Base-by-base conservation (phyloP, 1,140 invertebrate species). In the Calephelis virginiensis region DNA sequence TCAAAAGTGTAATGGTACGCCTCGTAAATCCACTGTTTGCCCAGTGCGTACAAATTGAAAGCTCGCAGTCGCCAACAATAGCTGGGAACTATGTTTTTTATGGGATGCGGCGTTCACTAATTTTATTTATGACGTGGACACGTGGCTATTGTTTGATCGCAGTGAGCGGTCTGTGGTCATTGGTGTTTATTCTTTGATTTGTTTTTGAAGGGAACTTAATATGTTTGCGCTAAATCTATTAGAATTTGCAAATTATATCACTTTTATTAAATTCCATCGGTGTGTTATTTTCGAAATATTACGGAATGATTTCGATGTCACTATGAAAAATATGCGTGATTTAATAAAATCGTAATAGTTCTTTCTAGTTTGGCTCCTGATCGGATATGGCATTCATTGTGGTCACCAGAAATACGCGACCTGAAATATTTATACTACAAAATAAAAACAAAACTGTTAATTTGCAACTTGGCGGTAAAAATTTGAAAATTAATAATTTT, bases 1-100 rank as follows among this genome's bases (percentile, higher is more conserved):
- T 75, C 72, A 40, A 60, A 50, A 62, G 67, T 49, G 70, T 67
- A 72, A 71, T 69, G 70, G 73, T 61, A 61, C 62, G 66, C 70
- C 73, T 74, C 71, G 72, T 74, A 78, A 78, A 76, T 74, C 74
- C 71, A 68, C 69, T 66, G 73, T 71, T 74, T 67, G 74, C 76
- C 74, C 77, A 72, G 72, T 76, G 74, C 76, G 80, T 80, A 78
- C 83, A 85, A 85, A 86, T 86, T 86, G 83, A 86, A 86, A 80
- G 77, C 74, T 63, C 77, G 68, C 66, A 62, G 45, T 59, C 45
- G 40, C 65, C 49, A 65, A 74, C 74, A 73, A 77, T 74, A 64
- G 73, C 45, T 63, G 49, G 50, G 50, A 62, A 69, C 63, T 68
- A 75, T 74, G 76, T 62, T 74, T 80, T 82, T 82, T 74, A 72